Evolutionary conservation across 2,113 vertebrate species (phyloP).

Genomic region (Alexandromys fortis): DNA sequence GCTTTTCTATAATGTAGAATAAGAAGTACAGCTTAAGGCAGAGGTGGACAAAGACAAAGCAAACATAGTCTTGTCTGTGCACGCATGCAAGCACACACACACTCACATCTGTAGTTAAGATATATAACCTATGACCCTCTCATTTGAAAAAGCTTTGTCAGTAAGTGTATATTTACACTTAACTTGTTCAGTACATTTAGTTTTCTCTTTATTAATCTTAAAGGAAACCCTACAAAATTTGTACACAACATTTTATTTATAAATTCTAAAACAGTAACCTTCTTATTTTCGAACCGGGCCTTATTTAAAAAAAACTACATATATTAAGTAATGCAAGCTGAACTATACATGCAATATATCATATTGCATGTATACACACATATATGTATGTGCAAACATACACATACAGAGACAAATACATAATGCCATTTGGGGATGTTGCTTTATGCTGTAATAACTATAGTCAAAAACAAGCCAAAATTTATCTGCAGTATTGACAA

Average conservation of each 20-base stretch:
- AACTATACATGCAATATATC: background rate
- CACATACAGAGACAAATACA: too few species aligned
- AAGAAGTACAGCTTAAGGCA: background rate
- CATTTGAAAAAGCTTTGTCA: background rate
- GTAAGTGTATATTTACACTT: background rate
- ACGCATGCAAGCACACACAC: background rate
- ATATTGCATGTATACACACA: background rate
- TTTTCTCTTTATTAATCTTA: slow-evolving; percentile 16
- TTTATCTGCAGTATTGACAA: background rate
- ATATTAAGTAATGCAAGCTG: slow-evolving; percentile 8
- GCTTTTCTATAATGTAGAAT: background rate
- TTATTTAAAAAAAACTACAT: background rate
- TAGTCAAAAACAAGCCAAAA: background rate
- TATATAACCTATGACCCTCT: background rate
- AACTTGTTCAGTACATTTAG: background rate
- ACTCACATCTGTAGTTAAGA: background rate
- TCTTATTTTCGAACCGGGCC: background rate
- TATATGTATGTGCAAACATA: too few species aligned
- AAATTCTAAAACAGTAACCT: background rate
- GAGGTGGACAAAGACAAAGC: background rate
- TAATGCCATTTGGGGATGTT: background rate
- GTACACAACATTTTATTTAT: background rate
- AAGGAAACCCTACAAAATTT: background rate
- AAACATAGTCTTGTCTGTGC: background rate
- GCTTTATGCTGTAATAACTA: background rate